A percentile compares a stretch with the other conserved stretches of the same genome.
Evolutionary conservation across 2,113 vertebrate genomes (phyloP).

Genomic region (Rhinogobius similis): DNA sequence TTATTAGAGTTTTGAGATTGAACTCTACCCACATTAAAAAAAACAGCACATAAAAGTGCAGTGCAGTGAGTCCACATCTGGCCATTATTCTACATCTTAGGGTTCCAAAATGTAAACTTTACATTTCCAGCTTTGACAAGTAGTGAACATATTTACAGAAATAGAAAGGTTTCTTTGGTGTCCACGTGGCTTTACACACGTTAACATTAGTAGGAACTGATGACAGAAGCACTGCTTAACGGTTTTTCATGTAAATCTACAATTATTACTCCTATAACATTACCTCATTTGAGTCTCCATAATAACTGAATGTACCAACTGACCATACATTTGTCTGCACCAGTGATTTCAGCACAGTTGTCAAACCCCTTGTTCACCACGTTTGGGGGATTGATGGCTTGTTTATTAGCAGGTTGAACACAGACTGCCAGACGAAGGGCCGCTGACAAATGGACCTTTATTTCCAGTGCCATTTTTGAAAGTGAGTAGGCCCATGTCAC

Average conservation of each 20-base stretch:
- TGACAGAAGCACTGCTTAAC: neutral
- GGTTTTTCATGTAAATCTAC: constrained; percentile 17
- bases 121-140: neutral
- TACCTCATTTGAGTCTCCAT: neutral
- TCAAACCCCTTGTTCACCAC: constrained; percentile 54
- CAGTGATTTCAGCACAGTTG: constrained; percentile 48
- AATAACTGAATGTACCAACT: neutral
- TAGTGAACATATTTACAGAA: neutral
- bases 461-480: constrained; percentile 48
- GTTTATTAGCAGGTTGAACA: constrained; percentile 64
- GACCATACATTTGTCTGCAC: neutral
- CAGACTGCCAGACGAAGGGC: constrained; percentile 38
- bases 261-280: neutral
- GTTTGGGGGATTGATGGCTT: constrained; percentile 45
- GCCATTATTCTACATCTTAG: neutral
- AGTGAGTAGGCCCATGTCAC: constrained; percentile 38
- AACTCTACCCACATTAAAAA: neutral
- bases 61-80: neutral
- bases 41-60: neutral
- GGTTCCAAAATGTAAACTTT: neutral
- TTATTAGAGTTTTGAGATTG: too few relatives aligned
- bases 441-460: constrained; percentile 48
- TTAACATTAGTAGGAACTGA: constrained; percentile 2
- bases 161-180: neutral
- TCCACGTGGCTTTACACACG: neutral